phyloP scores from a whole-genome alignment of 2,888 invertebrate genomes.

The Drosophila putrida region DNA sequence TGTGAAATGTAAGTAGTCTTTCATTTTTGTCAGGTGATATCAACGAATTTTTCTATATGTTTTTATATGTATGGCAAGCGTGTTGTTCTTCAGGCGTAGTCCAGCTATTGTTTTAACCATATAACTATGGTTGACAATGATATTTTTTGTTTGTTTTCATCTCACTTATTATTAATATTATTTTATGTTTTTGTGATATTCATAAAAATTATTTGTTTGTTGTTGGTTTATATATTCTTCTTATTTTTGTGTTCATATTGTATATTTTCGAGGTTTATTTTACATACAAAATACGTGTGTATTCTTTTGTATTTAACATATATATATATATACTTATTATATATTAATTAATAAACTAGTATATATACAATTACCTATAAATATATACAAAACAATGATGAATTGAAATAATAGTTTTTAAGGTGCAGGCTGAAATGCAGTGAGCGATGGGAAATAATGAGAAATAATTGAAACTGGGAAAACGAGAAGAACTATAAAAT shows the following conservation, averaged over 20 bases:
- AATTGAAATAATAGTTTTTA: slow-evolving; percentile 75
- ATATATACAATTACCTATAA: slow-evolving; percentile 74
- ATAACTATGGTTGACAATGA: slow-evolving; percentile 16
- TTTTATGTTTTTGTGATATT: slow-evolving; percentile 56
- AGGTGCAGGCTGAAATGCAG: slow-evolving; percentile 54
- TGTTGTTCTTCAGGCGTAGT: slow-evolving; percentile 8
- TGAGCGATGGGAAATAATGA: slow-evolving; percentile 34
- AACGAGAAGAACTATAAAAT: slow-evolving; percentile 29
- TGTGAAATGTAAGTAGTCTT: slow-evolving; percentile 64
- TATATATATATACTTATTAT: slow-evolving; percentile 54
- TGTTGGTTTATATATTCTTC: slow-evolving; percentile 41
- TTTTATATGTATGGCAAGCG: slow-evolving; percentile 27
- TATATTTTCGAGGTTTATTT: slow-evolving; percentile 68
- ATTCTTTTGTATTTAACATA: slow-evolving; percentile 56
- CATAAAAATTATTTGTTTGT: slow-evolving; percentile 66
- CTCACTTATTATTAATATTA: slow-evolving; percentile 19
- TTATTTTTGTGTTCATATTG: slow-evolving; percentile 43
- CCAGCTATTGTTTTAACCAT: slow-evolving; percentile 42
- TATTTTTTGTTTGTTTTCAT: slow-evolving; percentile 10
- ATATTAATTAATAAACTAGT: slow-evolving; percentile 72
- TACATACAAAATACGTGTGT: slow-evolving; percentile 32
- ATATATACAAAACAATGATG: slow-evolving; percentile 63
- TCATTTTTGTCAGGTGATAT: slow-evolving; percentile 80
- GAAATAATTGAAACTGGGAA: slow-evolving; percentile 36
- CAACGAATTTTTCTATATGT: slow-evolving; percentile 78